phyloP scores from a whole-genome alignment of 2,888 invertebrate species.

The Patella pellucida region DNA sequence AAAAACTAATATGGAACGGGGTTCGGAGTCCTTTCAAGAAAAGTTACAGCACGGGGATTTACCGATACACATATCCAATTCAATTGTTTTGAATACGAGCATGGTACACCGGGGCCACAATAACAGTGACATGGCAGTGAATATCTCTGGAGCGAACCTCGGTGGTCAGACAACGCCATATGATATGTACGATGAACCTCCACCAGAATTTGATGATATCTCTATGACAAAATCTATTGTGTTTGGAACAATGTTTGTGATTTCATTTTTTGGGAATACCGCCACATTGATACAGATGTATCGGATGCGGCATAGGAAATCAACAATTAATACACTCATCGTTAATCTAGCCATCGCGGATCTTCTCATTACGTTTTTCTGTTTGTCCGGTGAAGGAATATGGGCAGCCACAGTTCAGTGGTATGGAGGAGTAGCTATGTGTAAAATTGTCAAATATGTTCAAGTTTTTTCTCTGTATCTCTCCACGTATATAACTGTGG shows the following conservation, averaged over 20 bases:
- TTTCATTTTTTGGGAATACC: slow-evolving; percentile 82
- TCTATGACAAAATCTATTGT: slow-evolving; percentile 79
- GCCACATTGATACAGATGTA: slow-evolving; percentile 84
- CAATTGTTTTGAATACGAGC: too few species aligned
- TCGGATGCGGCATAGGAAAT: slow-evolving; percentile 73
- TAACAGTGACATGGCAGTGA: too few species aligned
- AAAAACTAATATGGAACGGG: too few species aligned
- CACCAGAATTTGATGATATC: slow-evolving; percentile 77
- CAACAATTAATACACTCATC: slow-evolving; percentile 79
- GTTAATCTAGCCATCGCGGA: slow-evolving; percentile 87
- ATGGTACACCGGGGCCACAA: too few species aligned
- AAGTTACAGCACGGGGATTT: too few species aligned
- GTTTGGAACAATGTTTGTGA: slow-evolving; percentile 79
- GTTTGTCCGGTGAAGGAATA: slow-evolving; percentile 84
- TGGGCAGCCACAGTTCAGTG: slow-evolving; percentile 87
- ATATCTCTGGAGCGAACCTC: too few species aligned
- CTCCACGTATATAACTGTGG: slow-evolving; percentile 85
- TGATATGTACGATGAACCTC: neutral
- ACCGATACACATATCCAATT: too few species aligned
- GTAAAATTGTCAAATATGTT: slow-evolving; percentile 85
- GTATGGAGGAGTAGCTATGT: slow-evolving; percentile 83
- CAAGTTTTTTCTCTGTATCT: slow-evolving; percentile 86
- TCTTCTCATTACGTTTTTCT: slow-evolving; percentile 84
- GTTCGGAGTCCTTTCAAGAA: too few species aligned
- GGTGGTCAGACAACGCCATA: too few species aligned